phyloP scores from a whole-genome alignment of 2,888 invertebrate species.

The Philopedon plagiatum region DNA sequence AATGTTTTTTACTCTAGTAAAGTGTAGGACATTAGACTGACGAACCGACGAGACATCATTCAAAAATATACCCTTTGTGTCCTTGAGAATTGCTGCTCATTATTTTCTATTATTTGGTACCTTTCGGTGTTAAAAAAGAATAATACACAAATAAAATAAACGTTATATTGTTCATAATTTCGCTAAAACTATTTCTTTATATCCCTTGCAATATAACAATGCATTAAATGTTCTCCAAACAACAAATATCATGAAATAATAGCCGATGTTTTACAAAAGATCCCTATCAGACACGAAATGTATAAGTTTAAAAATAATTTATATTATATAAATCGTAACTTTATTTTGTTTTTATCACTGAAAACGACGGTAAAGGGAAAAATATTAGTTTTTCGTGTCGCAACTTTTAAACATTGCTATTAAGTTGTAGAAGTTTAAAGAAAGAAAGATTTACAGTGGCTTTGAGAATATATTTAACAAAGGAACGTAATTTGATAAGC shows the following conservation, averaged over 20 bases:
- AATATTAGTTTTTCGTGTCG: neutral
- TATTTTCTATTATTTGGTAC: too few relatives aligned
- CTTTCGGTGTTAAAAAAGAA: too few relatives aligned
- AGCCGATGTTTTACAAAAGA: conserved; percentile 4
- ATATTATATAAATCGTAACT: neutral
- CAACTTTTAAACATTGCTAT: neutral
- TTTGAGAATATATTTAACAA: too few relatives aligned
- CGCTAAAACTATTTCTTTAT: neutral
- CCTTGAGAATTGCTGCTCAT: too few relatives aligned
- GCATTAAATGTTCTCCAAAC: neutral
- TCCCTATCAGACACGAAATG: conserved; percentile 7
- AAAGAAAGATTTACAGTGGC: neutral
- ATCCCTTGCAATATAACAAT: neutral
- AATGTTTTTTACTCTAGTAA: too few relatives aligned
- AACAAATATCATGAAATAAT: conserved; percentile 7
- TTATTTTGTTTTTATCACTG: neutral
- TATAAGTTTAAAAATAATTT: conserved; percentile 10
- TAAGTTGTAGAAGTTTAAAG: neutral
- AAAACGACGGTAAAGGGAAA: neutral
- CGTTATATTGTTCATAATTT: neutral
- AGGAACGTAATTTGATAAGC: too few relatives aligned
- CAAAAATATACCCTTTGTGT: too few relatives aligned
- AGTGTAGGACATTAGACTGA: too few relatives aligned
- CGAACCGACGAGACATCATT: too few relatives aligned
- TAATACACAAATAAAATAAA: too few relatives aligned